Conservation (phyloP, 2,797 vertebrate species). For the Thalassophryne amazonica region DNA sequence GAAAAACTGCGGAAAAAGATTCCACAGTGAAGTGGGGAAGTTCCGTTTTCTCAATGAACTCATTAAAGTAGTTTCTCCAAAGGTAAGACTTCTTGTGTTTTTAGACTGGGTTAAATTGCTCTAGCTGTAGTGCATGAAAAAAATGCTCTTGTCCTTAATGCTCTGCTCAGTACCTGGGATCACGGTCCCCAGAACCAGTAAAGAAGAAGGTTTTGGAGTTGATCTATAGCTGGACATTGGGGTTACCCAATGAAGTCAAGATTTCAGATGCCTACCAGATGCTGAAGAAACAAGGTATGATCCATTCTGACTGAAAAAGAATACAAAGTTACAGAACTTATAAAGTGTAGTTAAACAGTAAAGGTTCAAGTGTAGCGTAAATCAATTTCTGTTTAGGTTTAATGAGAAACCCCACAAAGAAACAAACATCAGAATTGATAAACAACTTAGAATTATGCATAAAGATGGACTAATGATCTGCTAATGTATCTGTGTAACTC, state of each 20-base stretch:
- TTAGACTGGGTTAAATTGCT: neutral
- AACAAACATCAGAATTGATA: neutral
- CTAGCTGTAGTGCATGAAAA: too few relatives aligned
- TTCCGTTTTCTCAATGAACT: slow-evolving; percentile 98
- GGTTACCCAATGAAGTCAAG: slow-evolving; percentile 90
- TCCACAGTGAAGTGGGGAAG: slow-evolving; percentile 95
- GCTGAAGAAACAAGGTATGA: slow-evolving; percentile 94
- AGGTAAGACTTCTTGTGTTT: slow-evolving; percentile 71
- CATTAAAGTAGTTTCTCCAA: slow-evolving; percentile 98
- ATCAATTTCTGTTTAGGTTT: neutral
- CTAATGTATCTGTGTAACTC: too few relatives aligned
- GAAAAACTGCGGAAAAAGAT: slow-evolving; percentile 94
- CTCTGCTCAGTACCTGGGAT: slow-evolving; percentile 87
- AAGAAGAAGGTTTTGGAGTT: slow-evolving; percentile 94
- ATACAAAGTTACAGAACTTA: neutral
- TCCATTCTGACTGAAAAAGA: neutral
- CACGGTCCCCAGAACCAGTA: slow-evolving; percentile 90
- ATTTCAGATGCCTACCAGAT: slow-evolving; percentile 95
- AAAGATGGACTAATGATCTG: too few relatives aligned
- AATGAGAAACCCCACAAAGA: neutral
- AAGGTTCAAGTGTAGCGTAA: neutral
- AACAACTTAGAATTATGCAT: too few relatives aligned
- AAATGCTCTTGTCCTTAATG: neutral
- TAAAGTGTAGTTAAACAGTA: neutral
- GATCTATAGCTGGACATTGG: slow-evolving; percentile 94